phyloP scores from a whole-genome alignment of 2,113 vertebrate genomes.

The Arizona elegans region DNA sequence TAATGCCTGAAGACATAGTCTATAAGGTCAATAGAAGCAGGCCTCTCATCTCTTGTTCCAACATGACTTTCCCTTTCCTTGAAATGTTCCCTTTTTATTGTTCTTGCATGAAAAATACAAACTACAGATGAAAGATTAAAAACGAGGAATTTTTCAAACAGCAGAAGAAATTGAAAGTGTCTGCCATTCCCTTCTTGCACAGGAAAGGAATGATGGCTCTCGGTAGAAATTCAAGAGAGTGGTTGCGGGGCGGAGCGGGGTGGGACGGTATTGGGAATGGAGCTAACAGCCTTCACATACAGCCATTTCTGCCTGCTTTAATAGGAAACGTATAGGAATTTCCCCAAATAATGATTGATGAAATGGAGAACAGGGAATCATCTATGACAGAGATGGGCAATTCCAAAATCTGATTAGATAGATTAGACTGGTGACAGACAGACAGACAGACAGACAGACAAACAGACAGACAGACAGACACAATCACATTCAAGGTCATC shows the following conservation, averaged over 20 bases:
- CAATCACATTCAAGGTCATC: background rate
- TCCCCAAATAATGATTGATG: background rate
- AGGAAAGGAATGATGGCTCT: background rate
- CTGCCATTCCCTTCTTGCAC: background rate
- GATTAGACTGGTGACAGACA: no score
- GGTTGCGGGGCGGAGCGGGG: rapidly evolving
- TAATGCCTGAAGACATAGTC: background rate
- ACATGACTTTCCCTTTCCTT: background rate
- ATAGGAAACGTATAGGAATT: background rate
- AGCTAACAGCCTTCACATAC: background rate
- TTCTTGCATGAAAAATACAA: background rate
- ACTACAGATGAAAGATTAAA: background rate
- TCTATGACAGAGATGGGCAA: background rate
- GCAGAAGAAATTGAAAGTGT: background rate
- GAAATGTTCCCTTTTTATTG: background rate
- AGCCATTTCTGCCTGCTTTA: background rate
- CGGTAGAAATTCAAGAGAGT: background rate
- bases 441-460: no score
- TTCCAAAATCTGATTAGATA: no score
- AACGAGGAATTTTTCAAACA: background rate
- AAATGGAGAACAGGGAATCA: background rate
- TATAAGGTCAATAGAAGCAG: background rate
- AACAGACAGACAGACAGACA: no score
- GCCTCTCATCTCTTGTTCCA: background rate
- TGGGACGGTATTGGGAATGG: background rate